Evolutionary conservation across 2,797 vertebrate genomes (phyloP).

Genomic region (Lithobates pipiens): DNA sequence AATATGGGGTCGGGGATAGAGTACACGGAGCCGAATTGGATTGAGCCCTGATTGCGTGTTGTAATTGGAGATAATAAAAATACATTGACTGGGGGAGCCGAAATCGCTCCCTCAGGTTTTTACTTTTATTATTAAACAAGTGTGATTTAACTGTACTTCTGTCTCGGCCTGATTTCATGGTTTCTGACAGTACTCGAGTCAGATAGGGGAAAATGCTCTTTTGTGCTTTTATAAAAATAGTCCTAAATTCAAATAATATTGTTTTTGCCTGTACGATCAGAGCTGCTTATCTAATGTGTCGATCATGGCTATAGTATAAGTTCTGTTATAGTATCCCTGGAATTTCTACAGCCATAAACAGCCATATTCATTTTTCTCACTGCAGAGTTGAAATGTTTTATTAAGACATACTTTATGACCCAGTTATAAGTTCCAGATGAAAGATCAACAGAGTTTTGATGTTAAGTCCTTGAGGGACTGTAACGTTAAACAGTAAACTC

Average conservation of each 20-base stretch:
- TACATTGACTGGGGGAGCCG: no score
- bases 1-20: no score
- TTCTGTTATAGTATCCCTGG: not conserved
- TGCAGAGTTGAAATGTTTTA: not conserved
- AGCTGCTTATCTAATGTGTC: not conserved
- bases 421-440: conserved; percentile 20
- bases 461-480: conserved; percentile 38
- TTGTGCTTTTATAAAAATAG: not conserved
- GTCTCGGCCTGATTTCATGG: no score
- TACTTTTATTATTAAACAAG: no score
- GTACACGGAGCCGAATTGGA: no score
- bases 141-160: no score
- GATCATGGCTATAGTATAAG: not conserved
- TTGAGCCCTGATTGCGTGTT: no score
- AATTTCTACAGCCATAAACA: not conserved
- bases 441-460: conserved; percentile 37
- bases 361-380: not conserved
- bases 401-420: conserved; percentile 23
- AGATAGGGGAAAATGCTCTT: no score
- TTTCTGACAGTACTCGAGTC: no score
- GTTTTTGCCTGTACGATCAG: not conserved
- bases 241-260: not conserved
- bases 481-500: conserved; percentile 39
- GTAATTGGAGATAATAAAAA: no score
- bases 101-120: no score